Evolutionary conservation across 2,888 invertebrate genomes (phyloP).

Genomic region (Neoaliturus tenellus): DNA sequence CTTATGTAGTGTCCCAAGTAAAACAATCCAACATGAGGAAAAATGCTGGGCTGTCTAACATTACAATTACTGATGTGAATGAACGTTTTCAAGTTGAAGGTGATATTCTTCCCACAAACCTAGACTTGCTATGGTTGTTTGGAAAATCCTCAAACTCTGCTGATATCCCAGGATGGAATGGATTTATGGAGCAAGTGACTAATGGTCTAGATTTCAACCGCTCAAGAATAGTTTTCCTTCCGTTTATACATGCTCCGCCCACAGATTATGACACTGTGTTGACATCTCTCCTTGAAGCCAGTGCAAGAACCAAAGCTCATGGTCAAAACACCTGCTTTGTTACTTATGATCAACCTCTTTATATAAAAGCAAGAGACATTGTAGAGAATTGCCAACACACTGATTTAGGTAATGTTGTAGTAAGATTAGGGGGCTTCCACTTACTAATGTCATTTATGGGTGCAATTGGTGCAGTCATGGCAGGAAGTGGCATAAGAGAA

Average conservation of each 20-base stretch:
- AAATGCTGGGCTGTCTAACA: slow-evolving; percentile 33
- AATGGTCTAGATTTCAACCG: slow-evolving; percentile 63
- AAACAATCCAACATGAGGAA: not conserved
- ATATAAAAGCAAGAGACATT: slow-evolving; percentile 68
- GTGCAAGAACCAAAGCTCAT: slow-evolving; percentile 60
- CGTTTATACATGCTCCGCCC: slow-evolving; percentile 69
- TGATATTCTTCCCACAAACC: not conserved
- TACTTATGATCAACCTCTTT: slow-evolving; percentile 70
- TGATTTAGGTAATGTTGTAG: slow-evolving; percentile 58
- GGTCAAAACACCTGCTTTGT: slow-evolving; percentile 65
- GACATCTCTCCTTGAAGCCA: slow-evolving; percentile 67
- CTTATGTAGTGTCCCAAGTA: not conserved
- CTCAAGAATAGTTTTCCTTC: slow-evolving; percentile 67
- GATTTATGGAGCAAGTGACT: slow-evolving; percentile 67
- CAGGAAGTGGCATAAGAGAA: slow-evolving; percentile 71
- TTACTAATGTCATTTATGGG: slow-evolving; percentile 70
- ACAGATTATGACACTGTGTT: slow-evolving; percentile 68
- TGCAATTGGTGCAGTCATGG: slow-evolving; percentile 70
- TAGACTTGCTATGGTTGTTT: not conserved
- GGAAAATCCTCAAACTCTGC: not conserved
- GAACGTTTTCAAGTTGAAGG: not conserved
- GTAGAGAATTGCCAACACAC: slow-evolving; percentile 63
- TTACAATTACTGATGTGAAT: not conserved
- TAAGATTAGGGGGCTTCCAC: slow-evolving; percentile 69
- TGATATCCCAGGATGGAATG: slow-evolving; percentile 66